These are phyloP conservation scores for Achlya flavicornis DNA, from an alignment of 2,888 invertebrate species.

Conservation along the genomic window DNA sequence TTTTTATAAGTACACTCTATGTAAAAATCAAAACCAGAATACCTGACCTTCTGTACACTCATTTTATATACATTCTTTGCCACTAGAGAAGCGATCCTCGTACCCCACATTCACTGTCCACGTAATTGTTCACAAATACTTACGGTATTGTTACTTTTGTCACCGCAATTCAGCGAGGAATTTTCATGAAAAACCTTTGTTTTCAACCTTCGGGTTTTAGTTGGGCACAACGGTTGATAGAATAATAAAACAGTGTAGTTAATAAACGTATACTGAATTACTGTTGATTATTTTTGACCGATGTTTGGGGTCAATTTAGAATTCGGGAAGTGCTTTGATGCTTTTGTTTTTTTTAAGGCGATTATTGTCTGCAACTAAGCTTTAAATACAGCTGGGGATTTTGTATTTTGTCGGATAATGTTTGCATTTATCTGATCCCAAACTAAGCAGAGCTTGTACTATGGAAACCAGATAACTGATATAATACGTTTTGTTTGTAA, in stretches of 20 bases:
- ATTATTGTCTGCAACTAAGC: too few relatives aligned
- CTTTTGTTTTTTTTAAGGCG: too few relatives aligned
- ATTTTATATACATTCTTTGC: neutral
- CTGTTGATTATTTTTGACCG: too few relatives aligned
- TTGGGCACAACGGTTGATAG: neutral
- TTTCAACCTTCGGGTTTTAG: neutral
- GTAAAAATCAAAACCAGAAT: neutral
- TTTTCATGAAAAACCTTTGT: slow-evolving; percentile 5
- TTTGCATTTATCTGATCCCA: too few relatives aligned
- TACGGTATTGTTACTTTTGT: slow-evolving; percentile 7
- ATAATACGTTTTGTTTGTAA: too few relatives aligned
- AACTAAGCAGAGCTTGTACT: too few relatives aligned
- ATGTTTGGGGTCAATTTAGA: too few relatives aligned
- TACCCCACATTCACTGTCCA: neutral
- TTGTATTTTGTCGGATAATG: too few relatives aligned
- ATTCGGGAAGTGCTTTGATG: too few relatives aligned
- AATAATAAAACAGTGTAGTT: neutral
- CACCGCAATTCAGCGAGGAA: neutral
- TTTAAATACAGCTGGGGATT: too few relatives aligned
- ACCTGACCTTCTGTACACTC: neutral
- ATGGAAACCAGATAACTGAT: too few relatives aligned
- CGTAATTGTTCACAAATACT: slow-evolving; percentile 5
- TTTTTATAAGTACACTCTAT: too few relatives aligned
- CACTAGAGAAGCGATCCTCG: neutral
- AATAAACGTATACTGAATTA: neutral